Conservation (phyloP, 2,797 vertebrate genomes). For the Sebastiscus albofasciatus region DNA sequence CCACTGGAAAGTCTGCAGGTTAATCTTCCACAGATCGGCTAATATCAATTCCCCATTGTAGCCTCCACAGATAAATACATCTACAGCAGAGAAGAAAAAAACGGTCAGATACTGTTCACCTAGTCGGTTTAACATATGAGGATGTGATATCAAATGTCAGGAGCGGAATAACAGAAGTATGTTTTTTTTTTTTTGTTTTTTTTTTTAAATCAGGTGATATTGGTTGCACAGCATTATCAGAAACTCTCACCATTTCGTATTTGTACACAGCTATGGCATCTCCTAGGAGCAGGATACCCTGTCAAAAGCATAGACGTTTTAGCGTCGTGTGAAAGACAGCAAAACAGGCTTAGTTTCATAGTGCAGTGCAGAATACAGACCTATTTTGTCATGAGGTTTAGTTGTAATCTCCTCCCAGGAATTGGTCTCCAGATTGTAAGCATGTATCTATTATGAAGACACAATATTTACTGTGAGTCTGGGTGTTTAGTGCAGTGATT, state of each 20-base stretch:
- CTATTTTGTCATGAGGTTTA: constrained; percentile 96
- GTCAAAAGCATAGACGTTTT: constrained; percentile 18
- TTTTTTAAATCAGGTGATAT: background rate
- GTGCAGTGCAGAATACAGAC: constrained; percentile 71
- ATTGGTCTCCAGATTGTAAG: constrained; percentile 98
- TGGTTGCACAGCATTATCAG: background rate
- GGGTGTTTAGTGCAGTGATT: background rate
- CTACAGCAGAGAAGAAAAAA: constrained; percentile 66
- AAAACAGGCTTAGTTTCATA: background rate
- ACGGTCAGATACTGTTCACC: background rate
- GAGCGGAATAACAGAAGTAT: background rate
- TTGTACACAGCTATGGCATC: constrained; percentile 98
- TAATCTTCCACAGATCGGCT: constrained; percentile 96
- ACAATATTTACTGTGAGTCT: background rate
- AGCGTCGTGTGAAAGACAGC: background rate
- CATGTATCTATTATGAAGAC: constrained; percentile 87
- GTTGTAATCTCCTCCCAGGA: constrained; percentile 97
- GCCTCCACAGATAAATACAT: constrained; percentile 96
- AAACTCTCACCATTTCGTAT: constrained; percentile 90
- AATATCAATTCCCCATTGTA: constrained; percentile 96
- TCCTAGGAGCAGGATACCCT: constrained; percentile 97
- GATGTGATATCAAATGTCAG: background rate
- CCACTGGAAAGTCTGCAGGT: constrained; percentile 95
- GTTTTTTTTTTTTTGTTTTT: too few relatives aligned
- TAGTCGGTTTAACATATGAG: background rate